These are phyloP conservation scores for Julus scandinavius DNA, from an alignment of 2,888 invertebrate genomes.

Conservation along the genomic window DNA sequence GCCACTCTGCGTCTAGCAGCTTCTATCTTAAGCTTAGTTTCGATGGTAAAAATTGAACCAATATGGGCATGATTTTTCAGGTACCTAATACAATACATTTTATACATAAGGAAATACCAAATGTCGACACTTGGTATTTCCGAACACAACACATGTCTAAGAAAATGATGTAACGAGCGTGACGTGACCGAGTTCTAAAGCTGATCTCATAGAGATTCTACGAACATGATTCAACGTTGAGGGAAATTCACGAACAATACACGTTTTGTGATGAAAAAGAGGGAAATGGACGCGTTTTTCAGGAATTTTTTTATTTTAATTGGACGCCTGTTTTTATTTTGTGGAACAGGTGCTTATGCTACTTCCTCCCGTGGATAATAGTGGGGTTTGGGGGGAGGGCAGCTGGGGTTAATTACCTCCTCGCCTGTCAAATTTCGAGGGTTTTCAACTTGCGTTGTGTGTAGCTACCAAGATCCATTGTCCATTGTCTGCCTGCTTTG, in stretches of 20 bases:
- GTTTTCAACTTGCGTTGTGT: slow-evolving; percentile 8
- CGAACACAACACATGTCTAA: no score
- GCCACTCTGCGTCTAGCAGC: background rate
- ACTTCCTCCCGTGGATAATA: background rate
- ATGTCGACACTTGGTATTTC: no score
- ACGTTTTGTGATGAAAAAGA: background rate
- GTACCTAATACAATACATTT: no score
- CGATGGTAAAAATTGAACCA: no score
- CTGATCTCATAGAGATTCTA: background rate
- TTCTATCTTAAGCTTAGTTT: background rate
- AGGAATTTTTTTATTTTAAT: background rate
- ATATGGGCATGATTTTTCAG: no score
- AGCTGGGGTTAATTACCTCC: slow-evolving; percentile 4
- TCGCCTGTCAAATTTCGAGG: slow-evolving; percentile 22
- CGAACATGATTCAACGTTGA: background rate
- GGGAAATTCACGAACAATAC: background rate
- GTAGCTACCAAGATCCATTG: background rate
- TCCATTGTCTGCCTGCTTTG: slow-evolving; percentile 7
- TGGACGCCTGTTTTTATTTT: background rate
- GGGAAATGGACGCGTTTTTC: background rate
- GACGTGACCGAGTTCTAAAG: background rate
- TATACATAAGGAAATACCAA: no score
- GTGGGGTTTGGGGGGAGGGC: background rate
- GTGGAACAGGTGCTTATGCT: background rate
- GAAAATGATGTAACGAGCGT: background rate